Conservation (phyloP, 2,888 invertebrate genomes). For the Euphydryas editha region DNA sequence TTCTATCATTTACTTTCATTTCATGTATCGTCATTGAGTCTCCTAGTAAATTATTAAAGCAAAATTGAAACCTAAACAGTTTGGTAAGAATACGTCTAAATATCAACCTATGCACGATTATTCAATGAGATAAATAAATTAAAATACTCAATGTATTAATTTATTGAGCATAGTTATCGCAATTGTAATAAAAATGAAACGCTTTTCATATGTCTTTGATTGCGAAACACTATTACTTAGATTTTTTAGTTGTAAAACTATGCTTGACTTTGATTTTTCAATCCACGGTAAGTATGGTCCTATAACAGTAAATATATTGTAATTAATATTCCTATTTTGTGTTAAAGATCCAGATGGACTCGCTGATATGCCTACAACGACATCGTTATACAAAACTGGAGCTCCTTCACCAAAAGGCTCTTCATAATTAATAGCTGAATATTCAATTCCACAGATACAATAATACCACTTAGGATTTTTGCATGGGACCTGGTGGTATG, state of each 20-base stretch:
- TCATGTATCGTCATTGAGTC: too few relatives aligned
- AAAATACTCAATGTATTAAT: neutral
- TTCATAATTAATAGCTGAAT: constrained; percentile 47
- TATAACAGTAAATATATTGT: constrained; percentile 66
- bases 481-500: constrained; percentile 60
- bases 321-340: constrained; percentile 46
- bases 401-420: constrained; percentile 63
- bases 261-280: constrained; percentile 46
- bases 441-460: constrained; percentile 65
- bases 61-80: too few relatives aligned
- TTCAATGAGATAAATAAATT: neutral
- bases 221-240: constrained; percentile 1
- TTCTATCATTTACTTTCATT: too few relatives aligned
- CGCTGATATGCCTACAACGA: constrained; percentile 60
- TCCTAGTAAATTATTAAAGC: too few relatives aligned
- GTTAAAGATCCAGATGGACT: constrained; percentile 53
- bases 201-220: neutral
- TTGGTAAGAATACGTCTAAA: too few relatives aligned
- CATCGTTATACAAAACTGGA: constrained; percentile 54
- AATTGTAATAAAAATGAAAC: neutral
- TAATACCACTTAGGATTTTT: constrained; percentile 67
- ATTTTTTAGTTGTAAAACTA: constrained; percentile 14
- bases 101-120: too few relatives aligned
- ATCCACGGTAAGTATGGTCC: constrained; percentile 66
- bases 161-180: neutral